Evolutionary conservation across 2,888 invertebrate species (phyloP).

Genomic region (Heliconius sara): DNA sequence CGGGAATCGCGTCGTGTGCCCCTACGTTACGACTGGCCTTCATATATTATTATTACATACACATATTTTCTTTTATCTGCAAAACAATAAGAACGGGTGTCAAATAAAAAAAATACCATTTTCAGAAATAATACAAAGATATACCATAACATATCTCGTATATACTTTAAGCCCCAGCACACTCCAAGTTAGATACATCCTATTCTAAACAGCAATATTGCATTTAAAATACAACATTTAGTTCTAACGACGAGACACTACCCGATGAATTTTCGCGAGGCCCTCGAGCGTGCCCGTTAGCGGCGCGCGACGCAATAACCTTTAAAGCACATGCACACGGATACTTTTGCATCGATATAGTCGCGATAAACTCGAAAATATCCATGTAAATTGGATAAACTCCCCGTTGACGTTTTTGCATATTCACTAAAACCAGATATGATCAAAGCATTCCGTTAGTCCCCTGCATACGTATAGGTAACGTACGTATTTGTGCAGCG

Average conservation of each 20-base stretch:
- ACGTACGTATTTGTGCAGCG: background rate
- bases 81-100: no score
- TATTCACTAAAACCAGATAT: conserved; percentile 24
- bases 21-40: no score
- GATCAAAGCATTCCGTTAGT: conserved; percentile 27
- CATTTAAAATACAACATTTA: conserved; percentile 78
- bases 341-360: conserved; percentile 29
- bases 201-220: conserved; percentile 62
- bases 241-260: conserved; percentile 58
- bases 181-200: background rate
- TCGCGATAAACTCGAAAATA: conserved; percentile 24
- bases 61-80: no score
- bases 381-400: conserved; percentile 30
- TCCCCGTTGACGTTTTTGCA: conserved; percentile 28
- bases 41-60: no score
- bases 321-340: conserved; percentile 31
- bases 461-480: background rate
- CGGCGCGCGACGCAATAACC: conserved; percentile 41
- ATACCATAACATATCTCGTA: background rate
- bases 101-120: background rate
- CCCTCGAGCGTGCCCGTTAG: conserved; percentile 42
- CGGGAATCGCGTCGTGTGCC: background rate
- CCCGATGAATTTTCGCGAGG: conserved; percentile 73
- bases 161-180: no score
- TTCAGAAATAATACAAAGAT: background rate